Evolutionary conservation across 2,113 vertebrate genomes (phyloP), one percentile per base, ranked within the genome.

Genomic region (Neodontobutis hainanensis): DNA sequence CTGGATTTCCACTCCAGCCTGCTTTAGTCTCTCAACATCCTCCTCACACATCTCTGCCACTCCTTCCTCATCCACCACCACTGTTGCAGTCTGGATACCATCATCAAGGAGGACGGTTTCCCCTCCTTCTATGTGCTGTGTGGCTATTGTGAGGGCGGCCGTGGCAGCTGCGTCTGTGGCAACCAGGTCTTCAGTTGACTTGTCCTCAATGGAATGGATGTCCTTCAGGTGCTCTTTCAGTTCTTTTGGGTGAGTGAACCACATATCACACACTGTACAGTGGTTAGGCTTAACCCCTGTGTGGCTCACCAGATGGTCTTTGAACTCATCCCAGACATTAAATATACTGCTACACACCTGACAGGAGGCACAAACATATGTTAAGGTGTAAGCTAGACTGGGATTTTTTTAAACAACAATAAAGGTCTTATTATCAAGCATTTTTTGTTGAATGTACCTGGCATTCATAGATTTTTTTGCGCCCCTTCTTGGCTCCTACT

Each of bases 321-420:
- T 99, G 68, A 99, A 99, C 65, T 97, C 95, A 84, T 99, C 97
- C 97, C 97, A 99, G 89, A 95, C 96, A 89, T 98, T 98, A 84
- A 99, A 99, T 12, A 98, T 93, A 19, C 96, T 98, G 87, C 94
- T 95, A 90, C 97, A 99, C 55, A 99, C 97, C 97, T 99, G 87
- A n/a, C 88, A 89, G 53, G 50, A 27, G 43, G 1, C n/a, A 11
- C 10, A 27, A 27, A 27, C 19, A 27, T 27, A 27, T 27, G 19
- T 1, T 27, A 27, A 2, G 19, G 19, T 27, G 19, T 27, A 27
- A 27, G 19, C 19, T 27, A 27, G 19, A 27, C 1, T 27, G 27
- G 4, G 4, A 40, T 40, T 6, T 8, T 40, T 40, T 40, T 40
- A 3, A 27, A 27, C 19, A 27, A 27, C 19, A 27, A 27, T 27